These are phyloP conservation scores for Cheilosia impressa DNA, from an alignment of 2,888 invertebrate species.

Conservation along the genomic window DNA sequence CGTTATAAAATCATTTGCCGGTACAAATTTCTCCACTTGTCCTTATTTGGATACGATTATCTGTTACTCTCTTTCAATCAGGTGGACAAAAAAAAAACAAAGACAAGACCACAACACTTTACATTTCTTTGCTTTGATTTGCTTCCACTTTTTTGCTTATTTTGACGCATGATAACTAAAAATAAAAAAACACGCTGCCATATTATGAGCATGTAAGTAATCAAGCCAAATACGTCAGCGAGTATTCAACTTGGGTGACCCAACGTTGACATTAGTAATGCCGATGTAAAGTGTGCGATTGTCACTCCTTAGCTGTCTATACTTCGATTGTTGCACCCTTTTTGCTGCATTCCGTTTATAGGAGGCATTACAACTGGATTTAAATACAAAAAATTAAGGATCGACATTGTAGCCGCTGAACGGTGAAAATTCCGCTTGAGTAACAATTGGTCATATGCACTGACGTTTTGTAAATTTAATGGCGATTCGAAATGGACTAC, in stretches of 20 bases:
- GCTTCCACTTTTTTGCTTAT: slow-evolving; percentile 6
- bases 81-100: too few species aligned
- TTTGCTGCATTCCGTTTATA: too few species aligned
- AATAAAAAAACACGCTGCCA: too few species aligned
- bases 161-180: too few species aligned
- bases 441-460: slow-evolving; percentile 29
- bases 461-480: too few species aligned
- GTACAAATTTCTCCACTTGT: too few species aligned
- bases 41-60: too few species aligned
- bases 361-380: too few species aligned
- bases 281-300: background rate
- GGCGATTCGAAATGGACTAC: slow-evolving; percentile 6
- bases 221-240: slow-evolving; percentile 31
- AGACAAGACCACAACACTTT: background rate
- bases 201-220: slow-evolving; percentile 11
- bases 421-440: slow-evolving; percentile 16
- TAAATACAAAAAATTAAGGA: background rate
- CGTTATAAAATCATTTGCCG: too few species aligned
- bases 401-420: background rate
- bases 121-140: background rate
- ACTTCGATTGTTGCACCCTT: slow-evolving; percentile 27
- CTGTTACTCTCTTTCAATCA: too few species aligned
- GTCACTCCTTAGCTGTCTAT: slow-evolving; percentile 47
- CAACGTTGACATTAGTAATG: too few species aligned
- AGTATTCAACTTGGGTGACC: background rate